Conservation (phyloP, 2,113 vertebrate genomes). For the Sclerurus mexicanus region DNA sequence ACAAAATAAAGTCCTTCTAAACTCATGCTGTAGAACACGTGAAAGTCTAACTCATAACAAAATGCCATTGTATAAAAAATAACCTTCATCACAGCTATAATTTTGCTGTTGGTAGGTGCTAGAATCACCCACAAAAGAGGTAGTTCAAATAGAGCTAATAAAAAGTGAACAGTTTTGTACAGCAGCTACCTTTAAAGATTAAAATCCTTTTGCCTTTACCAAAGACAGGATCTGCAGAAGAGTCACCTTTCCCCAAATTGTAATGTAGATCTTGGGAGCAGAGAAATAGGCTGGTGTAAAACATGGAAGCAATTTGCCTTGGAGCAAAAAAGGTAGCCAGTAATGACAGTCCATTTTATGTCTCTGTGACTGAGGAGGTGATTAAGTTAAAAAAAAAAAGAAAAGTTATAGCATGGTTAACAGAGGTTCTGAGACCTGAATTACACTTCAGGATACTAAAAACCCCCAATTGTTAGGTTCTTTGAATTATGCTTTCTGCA, state of each 20-base stretch:
- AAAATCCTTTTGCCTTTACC: neutral
- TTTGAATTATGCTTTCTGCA: neutral
- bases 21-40: neutral
- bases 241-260: neutral
- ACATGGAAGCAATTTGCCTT: neutral
- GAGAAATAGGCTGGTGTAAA: neutral
- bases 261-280: neutral
- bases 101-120: neutral
- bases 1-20: neutral
- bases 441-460: neutral
- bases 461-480: neutral
- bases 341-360: conserved; percentile 1
- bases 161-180: neutral
- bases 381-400: neutral
- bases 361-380: neutral
- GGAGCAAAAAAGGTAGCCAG: neutral
- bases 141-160: neutral
- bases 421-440: neutral
- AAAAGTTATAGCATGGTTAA: neutral
- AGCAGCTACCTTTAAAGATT: neutral
- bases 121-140: neutral
- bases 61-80: conserved; percentile 7
- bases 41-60: neutral
- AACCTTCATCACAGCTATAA: neutral
- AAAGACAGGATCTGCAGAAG: neutral